These are phyloP conservation scores for Aphelenchoides bicaudatus DNA, from an alignment of 2,888 invertebrate genomes.

Conservation along the genomic window DNA sequence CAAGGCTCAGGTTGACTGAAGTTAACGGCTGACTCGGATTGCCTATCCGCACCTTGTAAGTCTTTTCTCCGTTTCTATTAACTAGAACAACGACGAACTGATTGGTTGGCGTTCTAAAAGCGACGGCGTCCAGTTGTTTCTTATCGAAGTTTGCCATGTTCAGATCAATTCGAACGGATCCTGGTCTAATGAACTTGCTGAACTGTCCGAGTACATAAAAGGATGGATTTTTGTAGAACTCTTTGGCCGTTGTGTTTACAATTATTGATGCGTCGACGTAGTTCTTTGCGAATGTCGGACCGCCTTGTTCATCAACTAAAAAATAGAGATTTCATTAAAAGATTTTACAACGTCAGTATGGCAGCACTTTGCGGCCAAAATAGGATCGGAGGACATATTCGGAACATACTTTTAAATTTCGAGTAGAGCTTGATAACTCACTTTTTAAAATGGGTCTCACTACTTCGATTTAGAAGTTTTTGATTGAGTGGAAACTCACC, in stretches of 20 bases:
- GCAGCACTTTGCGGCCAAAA: too few relatives aligned
- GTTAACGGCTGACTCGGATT: conserved; percentile 25
- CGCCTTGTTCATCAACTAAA: conserved; percentile 67
- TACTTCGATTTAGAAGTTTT: too few relatives aligned
- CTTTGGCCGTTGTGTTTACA: conserved; percentile 67
- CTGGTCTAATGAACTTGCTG: conserved; percentile 43
- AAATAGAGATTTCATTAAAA: too few relatives aligned
- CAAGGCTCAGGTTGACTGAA: conserved; percentile 25
- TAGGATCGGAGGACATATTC: too few relatives aligned
- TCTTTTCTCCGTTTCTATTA: neutral
- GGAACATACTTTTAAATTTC: too few relatives aligned
- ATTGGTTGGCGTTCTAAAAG: conserved; percentile 15
- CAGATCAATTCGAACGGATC: conserved; percentile 24
- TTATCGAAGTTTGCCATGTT: neutral
- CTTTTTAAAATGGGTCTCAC: too few relatives aligned
- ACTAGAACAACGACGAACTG: conserved; percentile 8
- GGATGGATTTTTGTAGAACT: conserved; percentile 84
- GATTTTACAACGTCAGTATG: too few relatives aligned
- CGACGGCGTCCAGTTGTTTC: conserved; percentile 20
- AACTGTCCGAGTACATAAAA: conserved; percentile 72
- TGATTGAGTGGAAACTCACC: too few relatives aligned
- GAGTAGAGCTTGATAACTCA: too few relatives aligned
- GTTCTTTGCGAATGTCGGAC: conserved; percentile 79
- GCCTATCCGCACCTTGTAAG: conserved; percentile 22
- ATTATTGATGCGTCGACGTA: conserved; percentile 77